phyloP scores from a whole-genome alignment of 2,888 invertebrate species.

The Nemotelus pantherinus region DNA sequence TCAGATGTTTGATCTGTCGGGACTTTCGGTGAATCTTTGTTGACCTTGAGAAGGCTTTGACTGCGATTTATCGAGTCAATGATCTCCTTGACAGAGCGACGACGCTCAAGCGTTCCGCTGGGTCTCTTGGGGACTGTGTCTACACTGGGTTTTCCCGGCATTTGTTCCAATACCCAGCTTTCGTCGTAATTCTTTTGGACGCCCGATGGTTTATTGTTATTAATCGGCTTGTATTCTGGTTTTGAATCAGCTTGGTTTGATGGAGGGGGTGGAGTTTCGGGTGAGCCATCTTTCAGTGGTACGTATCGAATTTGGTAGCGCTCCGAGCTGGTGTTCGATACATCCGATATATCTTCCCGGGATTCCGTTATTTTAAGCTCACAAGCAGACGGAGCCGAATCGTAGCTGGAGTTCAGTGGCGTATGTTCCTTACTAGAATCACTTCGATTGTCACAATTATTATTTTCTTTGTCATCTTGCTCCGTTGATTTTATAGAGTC shows the following conservation, averaged over 20 bases:
- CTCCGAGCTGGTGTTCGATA: slow-evolving; percentile 41
- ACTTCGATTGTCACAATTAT: slow-evolving; percentile 27
- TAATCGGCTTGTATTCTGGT: slow-evolving; percentile 16
- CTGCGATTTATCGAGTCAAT: slow-evolving; percentile 64
- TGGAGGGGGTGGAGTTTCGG: slow-evolving; percentile 29
- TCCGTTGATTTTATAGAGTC: neutral
- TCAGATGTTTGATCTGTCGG: neutral
- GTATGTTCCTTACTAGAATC: slow-evolving; percentile 37
- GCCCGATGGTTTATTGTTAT: neutral
- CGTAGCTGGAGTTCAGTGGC: slow-evolving; percentile 40
- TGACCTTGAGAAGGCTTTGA: slow-evolving; percentile 60
- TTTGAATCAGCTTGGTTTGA: neutral
- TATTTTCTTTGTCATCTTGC: neutral
- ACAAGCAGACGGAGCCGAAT: slow-evolving; percentile 6
- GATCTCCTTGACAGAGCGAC: slow-evolving; percentile 56
- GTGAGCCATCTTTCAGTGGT: slow-evolving; percentile 49
- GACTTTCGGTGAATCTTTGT: slow-evolving; percentile 50
- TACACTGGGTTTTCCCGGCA: slow-evolving; percentile 25
- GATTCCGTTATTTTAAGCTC: slow-evolving; percentile 53
- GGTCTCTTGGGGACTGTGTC: neutral
- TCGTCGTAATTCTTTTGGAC: neutral
- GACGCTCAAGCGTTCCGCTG: slow-evolving; percentile 30
- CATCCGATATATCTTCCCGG: slow-evolving; percentile 49
- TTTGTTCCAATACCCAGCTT: slow-evolving; percentile 11
- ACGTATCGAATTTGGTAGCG: slow-evolving; percentile 48